phyloP scores from a whole-genome alignment of 2,797 vertebrate genomes.

The Oophaga sylvatica region DNA sequence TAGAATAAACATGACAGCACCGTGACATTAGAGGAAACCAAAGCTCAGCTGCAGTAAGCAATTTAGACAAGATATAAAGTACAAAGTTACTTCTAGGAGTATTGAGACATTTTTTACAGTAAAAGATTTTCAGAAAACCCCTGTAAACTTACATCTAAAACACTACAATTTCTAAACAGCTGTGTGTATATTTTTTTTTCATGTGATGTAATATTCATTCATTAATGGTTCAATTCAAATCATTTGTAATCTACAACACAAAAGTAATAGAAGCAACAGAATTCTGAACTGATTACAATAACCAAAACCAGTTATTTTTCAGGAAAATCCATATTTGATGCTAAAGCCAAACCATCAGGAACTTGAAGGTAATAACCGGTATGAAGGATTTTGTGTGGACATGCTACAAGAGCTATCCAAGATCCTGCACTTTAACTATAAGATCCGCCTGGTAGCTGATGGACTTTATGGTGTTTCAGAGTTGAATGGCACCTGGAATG shows the following conservation, averaged over 20 bases:
- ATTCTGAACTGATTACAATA: constrained; percentile 20
- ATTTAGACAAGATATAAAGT: no score
- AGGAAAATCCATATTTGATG: constrained; percentile 99
- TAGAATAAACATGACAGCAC: no score
- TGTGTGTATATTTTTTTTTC: neutral
- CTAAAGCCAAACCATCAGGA: constrained; percentile 92
- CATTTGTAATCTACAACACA: neutral
- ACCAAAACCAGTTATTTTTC: constrained; percentile 70
- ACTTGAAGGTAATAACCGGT: constrained; percentile 91
- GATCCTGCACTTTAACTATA: constrained; percentile 94
- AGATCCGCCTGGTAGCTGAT: constrained; percentile 91
- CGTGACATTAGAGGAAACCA: no score
- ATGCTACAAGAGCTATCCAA: constrained; percentile 95
- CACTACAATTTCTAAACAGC: neutral
- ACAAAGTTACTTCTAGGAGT: no score
- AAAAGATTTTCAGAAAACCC: no score
- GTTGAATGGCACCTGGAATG: constrained; percentile 92
- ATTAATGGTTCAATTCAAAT: neutral
- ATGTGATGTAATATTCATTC: neutral
- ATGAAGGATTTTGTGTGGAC: constrained; percentile 97
- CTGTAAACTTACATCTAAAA: neutral
- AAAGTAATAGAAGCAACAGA: neutral
- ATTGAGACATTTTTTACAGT: no score
- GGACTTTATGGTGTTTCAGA: constrained; percentile 91
- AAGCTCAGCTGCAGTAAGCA: no score